phyloP scores from a whole-genome alignment of 2,888 invertebrate species.

The Brachylomia viminalis region DNA sequence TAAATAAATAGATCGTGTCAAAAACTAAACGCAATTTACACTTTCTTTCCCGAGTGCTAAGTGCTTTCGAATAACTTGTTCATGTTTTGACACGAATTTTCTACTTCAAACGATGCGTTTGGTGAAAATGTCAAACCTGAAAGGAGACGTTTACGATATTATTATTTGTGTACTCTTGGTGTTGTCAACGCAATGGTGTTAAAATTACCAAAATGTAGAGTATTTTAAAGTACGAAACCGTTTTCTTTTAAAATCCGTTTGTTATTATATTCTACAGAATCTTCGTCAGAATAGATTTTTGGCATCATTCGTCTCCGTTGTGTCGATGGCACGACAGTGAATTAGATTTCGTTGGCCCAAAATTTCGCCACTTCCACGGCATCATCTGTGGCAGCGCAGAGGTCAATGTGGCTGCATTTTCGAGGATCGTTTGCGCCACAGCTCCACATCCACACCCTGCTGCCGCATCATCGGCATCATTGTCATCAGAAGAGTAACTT shows the following conservation, averaged over 20 bases:
- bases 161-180: not conserved
- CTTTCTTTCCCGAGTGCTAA: not conserved
- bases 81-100: not conserved
- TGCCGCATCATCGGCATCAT: too few relatives aligned
- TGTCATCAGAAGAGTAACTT: not conserved
- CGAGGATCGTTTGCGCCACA: too few relatives aligned
- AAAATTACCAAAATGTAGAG: not conserved
- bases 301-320: too few relatives aligned
- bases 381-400: too few relatives aligned
- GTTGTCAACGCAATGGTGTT: not conserved
- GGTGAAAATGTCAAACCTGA: not conserved
- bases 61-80: not conserved
- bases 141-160: not conserved
- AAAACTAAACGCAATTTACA: constrained; percentile 26
- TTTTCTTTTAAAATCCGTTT: too few relatives aligned
- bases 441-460: too few relatives aligned
- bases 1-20: constrained; percentile 9
- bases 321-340: too few relatives aligned
- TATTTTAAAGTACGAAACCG: too few relatives aligned
- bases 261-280: not conserved
- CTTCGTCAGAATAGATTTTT: not conserved
- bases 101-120: not conserved
- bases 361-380: too few relatives aligned
- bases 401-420: too few relatives aligned
- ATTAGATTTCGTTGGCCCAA: too few relatives aligned